A percentile compares a stretch with the other conserved stretches of the same genome.
Evolutionary conservation across 2,888 invertebrate genomes (phyloP).

Genomic region (Xestia rhomboidea): DNA sequence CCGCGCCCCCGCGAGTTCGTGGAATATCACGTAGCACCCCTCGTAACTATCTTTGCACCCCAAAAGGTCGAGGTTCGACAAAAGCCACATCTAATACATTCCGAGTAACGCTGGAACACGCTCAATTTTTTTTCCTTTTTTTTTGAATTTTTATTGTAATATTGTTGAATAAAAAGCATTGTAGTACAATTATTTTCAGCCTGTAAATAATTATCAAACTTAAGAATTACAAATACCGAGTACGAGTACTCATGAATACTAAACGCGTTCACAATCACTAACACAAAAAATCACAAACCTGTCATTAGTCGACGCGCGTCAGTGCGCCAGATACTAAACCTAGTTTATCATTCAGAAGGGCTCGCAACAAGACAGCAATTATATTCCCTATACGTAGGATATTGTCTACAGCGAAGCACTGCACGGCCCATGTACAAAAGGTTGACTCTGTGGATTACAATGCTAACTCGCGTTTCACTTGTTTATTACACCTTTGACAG

Average conservation of each 20-base stretch:
- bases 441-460: too few species aligned
- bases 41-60: conserved; percentile 1
- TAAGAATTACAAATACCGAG: background rate
- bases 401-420: background rate
- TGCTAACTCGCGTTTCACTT: background rate
- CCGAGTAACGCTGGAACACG: conserved; percentile 6
- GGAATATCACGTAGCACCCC: conserved; percentile 1
- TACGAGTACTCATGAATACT: background rate
- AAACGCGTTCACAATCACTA: conserved; percentile 7
- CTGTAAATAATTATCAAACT: background rate
- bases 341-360: conserved; percentile 19
- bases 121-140: background rate
- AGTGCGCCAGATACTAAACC: background rate
- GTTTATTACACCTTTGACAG: conserved; percentile 29
- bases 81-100: background rate
- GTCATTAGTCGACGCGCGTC: background rate
- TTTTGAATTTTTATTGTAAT: background rate
- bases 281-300: too few species aligned
- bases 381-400: background rate
- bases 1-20: conserved; percentile 31
- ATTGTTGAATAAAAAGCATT: background rate
- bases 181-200: background rate
- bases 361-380: background rate
- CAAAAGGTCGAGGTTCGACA: conserved; percentile 22
- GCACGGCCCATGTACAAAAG: background rate